Conservation (phyloP, 1,140 invertebrate genomes). For the Eubasilissa regina region DNA sequence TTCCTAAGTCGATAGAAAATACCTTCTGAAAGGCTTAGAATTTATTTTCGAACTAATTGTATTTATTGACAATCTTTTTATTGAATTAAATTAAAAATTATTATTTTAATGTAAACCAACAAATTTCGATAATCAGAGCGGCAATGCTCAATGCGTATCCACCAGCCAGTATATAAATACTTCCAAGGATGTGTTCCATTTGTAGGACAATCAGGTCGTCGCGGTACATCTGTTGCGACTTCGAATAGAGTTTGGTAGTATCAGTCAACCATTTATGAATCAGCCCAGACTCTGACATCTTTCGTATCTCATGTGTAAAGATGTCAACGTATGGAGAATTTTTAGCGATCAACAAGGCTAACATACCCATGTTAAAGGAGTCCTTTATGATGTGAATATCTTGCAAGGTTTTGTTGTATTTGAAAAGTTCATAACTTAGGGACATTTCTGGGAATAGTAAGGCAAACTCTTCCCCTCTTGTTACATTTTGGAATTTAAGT, state of each 20-base stretch:
- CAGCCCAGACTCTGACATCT: not conserved
- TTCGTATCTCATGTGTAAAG: not conserved
- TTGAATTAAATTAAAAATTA: too few relatives aligned
- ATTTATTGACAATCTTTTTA: too few relatives aligned
- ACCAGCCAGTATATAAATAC: not conserved
- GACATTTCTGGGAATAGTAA: not conserved
- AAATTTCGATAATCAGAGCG: not conserved
- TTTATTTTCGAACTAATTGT: too few relatives aligned
- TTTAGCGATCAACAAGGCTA: not conserved
- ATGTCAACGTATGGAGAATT: slow-evolving; percentile 13
- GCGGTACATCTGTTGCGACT: not conserved
- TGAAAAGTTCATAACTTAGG: not conserved
- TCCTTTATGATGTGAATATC: not conserved
- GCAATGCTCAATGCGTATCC: not conserved
- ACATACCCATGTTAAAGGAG: not conserved
- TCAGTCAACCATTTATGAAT: slow-evolving; percentile 23
- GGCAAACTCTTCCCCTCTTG: slow-evolving; percentile 7
- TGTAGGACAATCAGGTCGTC: not conserved
- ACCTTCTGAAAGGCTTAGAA: too few relatives aligned
- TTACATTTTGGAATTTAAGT: not conserved
- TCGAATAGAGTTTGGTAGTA: not conserved
- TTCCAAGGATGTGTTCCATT: not conserved
- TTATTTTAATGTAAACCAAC: not conserved
- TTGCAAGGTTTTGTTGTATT: not conserved
- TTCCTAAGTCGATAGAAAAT: too few relatives aligned